Evolutionary conservation across 1,140 invertebrate genomes (phyloP), one percentile per base, ranked within the genome.

Genomic region (Cydia splendana): DNA sequence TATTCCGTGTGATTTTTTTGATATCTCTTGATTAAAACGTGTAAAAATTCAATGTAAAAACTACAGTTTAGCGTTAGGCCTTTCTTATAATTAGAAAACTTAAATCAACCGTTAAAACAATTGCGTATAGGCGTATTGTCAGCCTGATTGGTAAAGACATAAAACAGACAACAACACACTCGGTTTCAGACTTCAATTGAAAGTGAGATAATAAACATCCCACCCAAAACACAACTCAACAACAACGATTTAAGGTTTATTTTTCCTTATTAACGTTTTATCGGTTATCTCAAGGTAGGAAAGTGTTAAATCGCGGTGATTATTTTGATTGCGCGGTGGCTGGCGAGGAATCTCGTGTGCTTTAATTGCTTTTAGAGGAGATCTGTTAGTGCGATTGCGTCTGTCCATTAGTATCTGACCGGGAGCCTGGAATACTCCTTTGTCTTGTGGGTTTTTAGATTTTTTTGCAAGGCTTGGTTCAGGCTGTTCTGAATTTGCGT

Each of bases 261-360:
- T n/a, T 20, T 45, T 2, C n/a, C 30, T 42, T 38, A 10, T 4
- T n/a, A 12, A 20, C 1, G 75, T 75, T 74, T 85, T 88, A 89
- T 88, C 86, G 53, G 80, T 84, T 86, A 87, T 85, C 81, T 82
- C 76, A 73, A 82, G 83, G 85, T 83, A 85, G 83, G 82, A 89
- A 85, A 88, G 88, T 90, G 88, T 90, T 88, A 88, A 90, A 90
- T 90, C 78, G 86, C 78, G 48, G 85, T 80, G 83, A 88, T 90
- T 88, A 90, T 86, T 85, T 85, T 85, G 88, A 90, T 89, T 87
- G 88, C 84, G 80, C 84, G 83, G 86, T 84, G 80, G 84, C 85
- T 81, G 82, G 75, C 71, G n/a, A 80, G 84, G 85, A 85, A 84
- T 88, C 81, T 81, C 79, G 80, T 79, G 77, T 81, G 82, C 81